A percentile compares a stretch with the other conserved stretches of the same genome.
phyloP scores from a whole-genome alignment of 2,888 invertebrate genomes.

The Pristionchus exspectatus region DNA sequence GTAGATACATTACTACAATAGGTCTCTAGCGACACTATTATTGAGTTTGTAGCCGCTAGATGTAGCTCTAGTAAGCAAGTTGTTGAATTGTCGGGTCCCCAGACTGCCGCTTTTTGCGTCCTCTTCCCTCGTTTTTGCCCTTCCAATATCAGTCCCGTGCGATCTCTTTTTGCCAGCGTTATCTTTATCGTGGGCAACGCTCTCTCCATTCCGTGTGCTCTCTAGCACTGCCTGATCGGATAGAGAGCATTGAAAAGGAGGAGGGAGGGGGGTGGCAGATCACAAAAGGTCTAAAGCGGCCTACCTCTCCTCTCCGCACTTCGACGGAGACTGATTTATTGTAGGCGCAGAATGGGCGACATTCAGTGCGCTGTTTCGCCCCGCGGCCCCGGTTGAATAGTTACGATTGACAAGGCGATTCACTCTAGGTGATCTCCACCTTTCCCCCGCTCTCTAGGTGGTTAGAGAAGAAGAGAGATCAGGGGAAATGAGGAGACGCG shows the following conservation, averaged over 20 bases:
- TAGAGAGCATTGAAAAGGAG: not conserved
- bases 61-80: too few species aligned
- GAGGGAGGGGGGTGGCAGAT: not conserved
- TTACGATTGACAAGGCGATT: not conserved
- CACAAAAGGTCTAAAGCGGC: not conserved
- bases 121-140: not conserved
- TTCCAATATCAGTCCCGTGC: not conserved
- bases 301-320: not conserved
- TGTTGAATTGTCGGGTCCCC: too few species aligned
- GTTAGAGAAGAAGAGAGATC: not conserved
- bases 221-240: not conserved
- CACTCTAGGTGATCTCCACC: not conserved
- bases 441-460: not conserved
- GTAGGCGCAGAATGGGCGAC: conserved; percentile 12
- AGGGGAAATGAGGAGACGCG: not conserved
- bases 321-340: not conserved
- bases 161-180: not conserved
- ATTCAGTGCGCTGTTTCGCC: not conserved
- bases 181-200: not conserved
- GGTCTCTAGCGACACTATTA: too few species aligned
- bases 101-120: not conserved
- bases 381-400: not conserved
- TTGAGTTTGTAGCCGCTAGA: too few species aligned
- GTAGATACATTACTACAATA: too few species aligned
- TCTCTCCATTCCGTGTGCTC: not conserved